These are phyloP conservation scores for Dipodomys stephensi DNA, from an alignment of 2,113 vertebrate genomes.

Conservation along the genomic window DNA sequence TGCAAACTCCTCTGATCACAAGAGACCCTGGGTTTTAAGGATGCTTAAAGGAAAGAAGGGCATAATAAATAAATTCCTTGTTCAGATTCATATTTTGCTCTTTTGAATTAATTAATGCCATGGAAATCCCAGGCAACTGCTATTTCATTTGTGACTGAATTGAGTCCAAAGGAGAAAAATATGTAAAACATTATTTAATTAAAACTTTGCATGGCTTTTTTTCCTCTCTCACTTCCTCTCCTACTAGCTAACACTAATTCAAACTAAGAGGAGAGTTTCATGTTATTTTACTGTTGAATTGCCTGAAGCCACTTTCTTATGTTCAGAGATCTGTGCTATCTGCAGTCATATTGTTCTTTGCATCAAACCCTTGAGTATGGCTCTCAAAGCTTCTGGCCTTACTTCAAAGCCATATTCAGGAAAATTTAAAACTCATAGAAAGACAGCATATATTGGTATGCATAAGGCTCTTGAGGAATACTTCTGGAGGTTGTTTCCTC, in stretches of 20 bases:
- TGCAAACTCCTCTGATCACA: constrained; percentile 71
- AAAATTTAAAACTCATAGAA: constrained; percentile 48
- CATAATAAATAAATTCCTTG: constrained; percentile 68
- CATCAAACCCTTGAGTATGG: constrained; percentile 16
- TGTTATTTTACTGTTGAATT: constrained; percentile 26
- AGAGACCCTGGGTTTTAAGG: constrained; percentile 48
- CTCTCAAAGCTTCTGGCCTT: constrained; percentile 26
- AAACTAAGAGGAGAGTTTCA: constrained; percentile 59
- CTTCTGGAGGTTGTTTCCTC: background rate
- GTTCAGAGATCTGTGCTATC: constrained; percentile 38
- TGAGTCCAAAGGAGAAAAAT: constrained; percentile 71
- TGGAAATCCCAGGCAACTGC: constrained; percentile 72
- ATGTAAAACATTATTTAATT: constrained; percentile 78
- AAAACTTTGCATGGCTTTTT: constrained; percentile 56
- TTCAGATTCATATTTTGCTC: constrained; percentile 69
- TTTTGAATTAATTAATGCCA: constrained; percentile 76
- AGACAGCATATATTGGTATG: background rate
- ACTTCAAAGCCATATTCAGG: constrained; percentile 63
- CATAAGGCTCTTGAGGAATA: constrained; percentile 19
- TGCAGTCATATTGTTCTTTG: constrained; percentile 62
- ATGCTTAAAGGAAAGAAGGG: constrained; percentile 66
- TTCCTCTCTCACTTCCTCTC: constrained; percentile 40
- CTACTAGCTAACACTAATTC: constrained; percentile 46
- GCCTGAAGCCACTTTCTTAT: constrained; percentile 19
- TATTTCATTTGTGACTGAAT: constrained; percentile 68